These are phyloP conservation scores for Acanthococcus lagerstroemiae DNA, from an alignment of 2,888 invertebrate genomes.

Conservation along the genomic window DNA sequence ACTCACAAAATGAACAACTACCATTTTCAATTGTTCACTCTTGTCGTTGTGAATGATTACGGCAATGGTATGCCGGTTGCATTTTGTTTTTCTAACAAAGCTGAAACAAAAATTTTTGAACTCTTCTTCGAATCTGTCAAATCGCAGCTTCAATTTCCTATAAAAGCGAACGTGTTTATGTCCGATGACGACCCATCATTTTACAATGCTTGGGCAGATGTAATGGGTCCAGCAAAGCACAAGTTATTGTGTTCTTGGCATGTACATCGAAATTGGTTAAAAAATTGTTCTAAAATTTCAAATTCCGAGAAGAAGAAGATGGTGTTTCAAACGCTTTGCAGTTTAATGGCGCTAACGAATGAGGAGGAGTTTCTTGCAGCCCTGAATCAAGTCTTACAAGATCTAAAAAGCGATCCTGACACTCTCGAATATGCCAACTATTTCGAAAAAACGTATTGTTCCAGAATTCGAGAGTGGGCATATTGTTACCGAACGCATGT, in stretches of 20 bases:
- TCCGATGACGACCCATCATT: slow-evolving; percentile 36
- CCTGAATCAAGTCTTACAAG: not conserved
- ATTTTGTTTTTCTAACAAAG: slow-evolving; percentile 35
- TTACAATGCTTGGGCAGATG: slow-evolving; percentile 35
- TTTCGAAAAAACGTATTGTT: not conserved
- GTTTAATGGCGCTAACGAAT: slow-evolving; percentile 25
- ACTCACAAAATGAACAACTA: slow-evolving; percentile 36
- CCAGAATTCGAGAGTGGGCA: not conserved
- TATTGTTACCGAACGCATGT: not conserved
- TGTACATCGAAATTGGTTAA: slow-evolving; percentile 36
- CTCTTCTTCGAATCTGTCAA: slow-evolving; percentile 32
- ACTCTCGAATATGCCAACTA: not conserved
- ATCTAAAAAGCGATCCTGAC: not conserved
- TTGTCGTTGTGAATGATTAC: slow-evolving; percentile 35
- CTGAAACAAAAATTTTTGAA: slow-evolving; percentile 28
- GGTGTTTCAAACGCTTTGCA: slow-evolving; percentile 33
- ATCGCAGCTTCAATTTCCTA: slow-evolving; percentile 21
- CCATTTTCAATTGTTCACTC: slow-evolving; percentile 34
- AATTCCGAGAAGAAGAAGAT: slow-evolving; percentile 30
- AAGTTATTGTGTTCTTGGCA: slow-evolving; percentile 37
- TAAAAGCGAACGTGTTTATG: slow-evolving; percentile 36
- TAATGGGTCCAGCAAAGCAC: slow-evolving; percentile 33
- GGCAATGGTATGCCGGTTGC: slow-evolving; percentile 35
- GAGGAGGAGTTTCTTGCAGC: slow-evolving; percentile 11
- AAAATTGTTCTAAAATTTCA: slow-evolving; percentile 34